Evolutionary conservation across 2,113 vertebrate species (phyloP), one percentile per base, ranked within the genome.

Genomic region (Aix galericulata): DNA sequence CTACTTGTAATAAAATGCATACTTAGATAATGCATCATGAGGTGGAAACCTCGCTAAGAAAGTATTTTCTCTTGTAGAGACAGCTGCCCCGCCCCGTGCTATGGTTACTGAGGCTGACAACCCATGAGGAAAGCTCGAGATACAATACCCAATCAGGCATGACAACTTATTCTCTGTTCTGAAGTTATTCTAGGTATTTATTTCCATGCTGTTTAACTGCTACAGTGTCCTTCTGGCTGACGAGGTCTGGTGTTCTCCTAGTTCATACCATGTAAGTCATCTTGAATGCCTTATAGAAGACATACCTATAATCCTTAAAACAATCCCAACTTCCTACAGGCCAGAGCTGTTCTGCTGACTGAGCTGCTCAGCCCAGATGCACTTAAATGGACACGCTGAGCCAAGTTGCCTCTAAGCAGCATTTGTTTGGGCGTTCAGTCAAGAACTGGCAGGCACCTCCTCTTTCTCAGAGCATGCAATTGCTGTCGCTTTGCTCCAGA

Each of bases 1-100:
- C 95, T 89, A 91, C 96, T 97, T 98, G 95, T 95, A 97, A 97
- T 98, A 98, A 98, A 97, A 97, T 52, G 46, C 89, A 67, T 93
- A 97, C 95, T 55, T 72, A 85, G 71, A 91, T 62, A 66, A 84
- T 73, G 77, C 82, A 84, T 14, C 0, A 0, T 46, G 73, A 72
- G 46, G 62, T 90, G 73, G 63, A 56, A 62, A 29, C 58, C 44
- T 78, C 86, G 82, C 38, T 80, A 36, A 59, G 78, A n/a, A 87
- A 63, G 8, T 11, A 6, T 20, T 34, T 44, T 62, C 40, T 82
- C 5, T 38, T 72, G 46, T 4, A 40, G 25, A 26, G 59, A 31
- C 23, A 74, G 86, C 86, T 88, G 73, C 14, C 60, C 42, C 13
- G 50, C 80, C 63, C 26, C 29, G 36, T 53, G 72, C 36, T 21